Evolutionary conservation across 1,140 invertebrate species (phyloP), one percentile per base, ranked within the genome.

Genomic region (Trachymyrmex cornetzi): DNA sequence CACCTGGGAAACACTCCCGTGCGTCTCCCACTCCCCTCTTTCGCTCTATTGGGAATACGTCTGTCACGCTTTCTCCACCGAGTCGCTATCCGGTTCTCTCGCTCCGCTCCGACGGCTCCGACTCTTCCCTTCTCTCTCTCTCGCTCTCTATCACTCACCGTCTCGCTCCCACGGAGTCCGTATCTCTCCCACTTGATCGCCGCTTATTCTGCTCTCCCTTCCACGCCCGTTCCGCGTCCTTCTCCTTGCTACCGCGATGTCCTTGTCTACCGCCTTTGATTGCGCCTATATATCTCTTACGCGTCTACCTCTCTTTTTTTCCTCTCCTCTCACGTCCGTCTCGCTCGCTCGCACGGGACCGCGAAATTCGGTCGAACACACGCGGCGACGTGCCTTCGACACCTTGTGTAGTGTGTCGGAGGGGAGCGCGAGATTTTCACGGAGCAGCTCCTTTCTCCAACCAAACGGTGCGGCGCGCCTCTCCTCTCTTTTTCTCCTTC

Each of bases 351-450:
- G 44, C 38, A 77, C 19, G 38, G 16, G 19, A 2, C 63, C 82
- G 74, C 75, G 80, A 82, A 87, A 61, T 67, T 66, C 85, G 82
- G 69, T 92, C 85, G 59, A 69, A 80, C 55, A 80, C 80, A 57
- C 80, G 80, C 79, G 53, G 34, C 80, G 67, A 82, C 67, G 80
- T 82, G 80, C 72, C 80, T 85, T 82, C 79, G 81, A 74, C 64
- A 64, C 30, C 50, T 80, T 63, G 71, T 74, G 80, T 79, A 89
- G 82, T 88, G 74, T 63, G 90, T 82, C 88, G 74, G 75, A 89
- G 44, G 85, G 75, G 75, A 75, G 77, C 61, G 80, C 63, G 53
- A 22, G 72, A 87, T 84, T 71, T 44, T 72, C 27, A 67, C 50
- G 16, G 63, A 44, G 80, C 34, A 55, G 67, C 38, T 82, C 80